Evolutionary conservation across 2,888 invertebrate genomes (phyloP), one percentile per base, ranked within the genome.

Genomic region (Pycnomerus fuliginosus): DNA sequence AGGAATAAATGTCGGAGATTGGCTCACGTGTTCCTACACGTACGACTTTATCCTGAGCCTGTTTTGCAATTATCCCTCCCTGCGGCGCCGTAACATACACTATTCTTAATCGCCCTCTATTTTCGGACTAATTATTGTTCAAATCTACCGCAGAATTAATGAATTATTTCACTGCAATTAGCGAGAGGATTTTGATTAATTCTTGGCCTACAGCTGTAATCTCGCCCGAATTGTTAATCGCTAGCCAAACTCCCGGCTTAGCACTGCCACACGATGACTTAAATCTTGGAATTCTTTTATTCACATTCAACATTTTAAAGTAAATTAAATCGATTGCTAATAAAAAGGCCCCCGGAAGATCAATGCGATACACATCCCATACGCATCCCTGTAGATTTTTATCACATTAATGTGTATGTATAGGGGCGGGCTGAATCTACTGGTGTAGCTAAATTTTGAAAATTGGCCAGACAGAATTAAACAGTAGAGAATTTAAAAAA

Each of bases 1-100:
- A 44, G 50, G 56, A 58, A 62, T 45, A 58, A 58, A 61, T 55
- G 61, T 16, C 38, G 20, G 29, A 27, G 42, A 16, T 20, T 24
- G 46, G 48, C 52, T 60, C 61, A 61, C 62, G 58, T 64, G 62
- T 60, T 57, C 49, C 45, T 50, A 52, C 61, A 64, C 59, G 61
- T 59, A 56, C 44, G 12, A 14, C 46, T 33, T 49, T 52, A 55
- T 46, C 52, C 56, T 53, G 55, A 44, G 53, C 55, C 54, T 56
- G 58, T 55, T 55, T 53, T 48, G 55, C 55, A 58, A 47, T 47
- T 47, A 47, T 33, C 38, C 44, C 13, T 46, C 44, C 46, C 47
- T 30, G 34, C 23, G 48, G 48, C 38, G 48, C 41, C 41, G 48
- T 51, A 41, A 48, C 52, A 42, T 48, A 52, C 51, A 41, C 52